Conservation (phyloP, 2,113 vertebrate species). For the Rattus rattus region DNA sequence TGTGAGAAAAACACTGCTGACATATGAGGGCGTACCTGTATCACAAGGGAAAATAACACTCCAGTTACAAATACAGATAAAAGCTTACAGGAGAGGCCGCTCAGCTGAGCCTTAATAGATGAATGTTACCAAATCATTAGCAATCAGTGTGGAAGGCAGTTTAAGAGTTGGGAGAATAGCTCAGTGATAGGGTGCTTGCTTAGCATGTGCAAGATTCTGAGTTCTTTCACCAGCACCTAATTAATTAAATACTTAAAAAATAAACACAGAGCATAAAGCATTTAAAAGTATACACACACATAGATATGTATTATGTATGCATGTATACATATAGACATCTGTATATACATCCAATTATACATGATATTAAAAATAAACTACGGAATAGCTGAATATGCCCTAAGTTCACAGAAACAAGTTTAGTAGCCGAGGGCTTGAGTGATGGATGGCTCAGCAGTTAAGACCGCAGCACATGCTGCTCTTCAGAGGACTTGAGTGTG, state of each 20-base stretch:
- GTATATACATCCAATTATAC: background rate
- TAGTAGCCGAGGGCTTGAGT: background rate
- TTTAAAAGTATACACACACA: background rate
- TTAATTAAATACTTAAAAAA: background rate
- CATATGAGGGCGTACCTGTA: slow-evolving; percentile 98
- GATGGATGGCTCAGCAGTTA: background rate
- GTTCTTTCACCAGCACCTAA: background rate
- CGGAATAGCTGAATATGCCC: background rate
- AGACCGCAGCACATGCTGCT: too few relatives aligned
- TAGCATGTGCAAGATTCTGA: background rate
- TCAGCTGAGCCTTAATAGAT: slow-evolving; percentile 50
- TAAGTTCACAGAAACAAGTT: slow-evolving; percentile 63
- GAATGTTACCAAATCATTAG: slow-evolving; percentile 52
- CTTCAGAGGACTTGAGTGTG: background rate
- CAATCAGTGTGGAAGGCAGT: slow-evolving; percentile 51
- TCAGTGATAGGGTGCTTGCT: background rate
- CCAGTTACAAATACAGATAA: background rate
- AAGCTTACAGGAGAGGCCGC: background rate
- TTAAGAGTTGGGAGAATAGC: background rate
- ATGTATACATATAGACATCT: background rate
- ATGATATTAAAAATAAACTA: slow-evolving; percentile 56
- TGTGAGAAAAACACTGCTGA: slow-evolving; percentile 99
- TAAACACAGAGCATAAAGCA: background rate
- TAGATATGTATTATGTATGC: too few relatives aligned
- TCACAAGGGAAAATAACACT: slow-evolving; percentile 64